Conservation (phyloP, 2,888 invertebrate species). For the Cephus nigrinus region DNA sequence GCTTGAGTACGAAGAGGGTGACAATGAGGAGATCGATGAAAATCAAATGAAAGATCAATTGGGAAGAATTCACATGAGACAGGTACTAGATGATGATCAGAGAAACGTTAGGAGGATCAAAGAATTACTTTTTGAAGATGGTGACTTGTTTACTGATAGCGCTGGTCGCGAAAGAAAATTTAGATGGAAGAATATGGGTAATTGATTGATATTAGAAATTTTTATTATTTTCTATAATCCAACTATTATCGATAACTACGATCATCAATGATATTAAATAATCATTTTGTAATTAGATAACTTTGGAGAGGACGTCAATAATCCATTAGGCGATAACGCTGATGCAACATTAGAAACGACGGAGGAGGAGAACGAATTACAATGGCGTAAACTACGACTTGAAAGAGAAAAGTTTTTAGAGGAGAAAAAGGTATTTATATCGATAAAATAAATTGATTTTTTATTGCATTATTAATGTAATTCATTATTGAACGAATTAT, state of each 20-base stretch:
- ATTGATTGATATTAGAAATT: conserved; percentile 42
- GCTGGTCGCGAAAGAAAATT: conserved; percentile 84
- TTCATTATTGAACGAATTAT: conserved; percentile 9
- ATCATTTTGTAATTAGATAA: conserved; percentile 44
- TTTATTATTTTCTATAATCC: not conserved
- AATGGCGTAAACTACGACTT: conserved; percentile 82
- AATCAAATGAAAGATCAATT: conserved; percentile 82
- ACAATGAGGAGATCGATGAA: conserved; percentile 85
- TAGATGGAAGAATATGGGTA: conserved; percentile 85
- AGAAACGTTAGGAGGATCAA: conserved; percentile 85
- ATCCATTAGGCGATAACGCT: conserved; percentile 51
- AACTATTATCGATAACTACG: conserved; percentile 1
- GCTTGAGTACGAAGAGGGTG: conserved; percentile 87
- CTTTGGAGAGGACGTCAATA: conserved; percentile 61
- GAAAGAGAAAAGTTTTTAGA: conserved; percentile 84
- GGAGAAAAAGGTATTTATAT: conserved; percentile 67
- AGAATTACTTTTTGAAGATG: conserved; percentile 89
- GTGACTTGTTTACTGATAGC: conserved; percentile 83
- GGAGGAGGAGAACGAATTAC: conserved; percentile 80
- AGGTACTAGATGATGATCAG: conserved; percentile 88
- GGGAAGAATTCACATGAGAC: conserved; percentile 88
- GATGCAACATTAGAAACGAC: conserved; percentile 70
- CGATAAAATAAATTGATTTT: conserved; percentile 6
- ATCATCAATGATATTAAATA: not conserved
- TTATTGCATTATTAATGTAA: not conserved